phyloP scores from a whole-genome alignment of 2,113 vertebrate species.

The Probosciger aterrimus region DNA sequence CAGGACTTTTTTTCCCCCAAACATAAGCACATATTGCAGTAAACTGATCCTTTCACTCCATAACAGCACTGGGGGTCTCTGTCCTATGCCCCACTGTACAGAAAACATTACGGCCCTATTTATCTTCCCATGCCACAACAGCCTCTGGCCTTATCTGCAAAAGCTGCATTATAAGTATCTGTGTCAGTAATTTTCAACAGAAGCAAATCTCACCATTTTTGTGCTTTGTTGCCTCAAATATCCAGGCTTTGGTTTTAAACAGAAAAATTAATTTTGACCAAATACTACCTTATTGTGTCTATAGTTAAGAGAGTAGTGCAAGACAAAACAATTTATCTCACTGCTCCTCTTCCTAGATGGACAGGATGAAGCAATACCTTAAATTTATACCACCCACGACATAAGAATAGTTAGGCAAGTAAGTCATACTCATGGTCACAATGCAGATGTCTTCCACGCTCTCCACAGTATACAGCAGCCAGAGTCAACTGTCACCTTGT shows the following conservation, averaged over 20 bases:
- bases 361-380: not conserved
- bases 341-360: not conserved
- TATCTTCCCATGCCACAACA: accelerated
- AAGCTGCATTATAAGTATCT: not conserved
- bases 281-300: not conserved
- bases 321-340: not conserved
- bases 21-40: not conserved
- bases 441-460: not conserved
- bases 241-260: not conserved
- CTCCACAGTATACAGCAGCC: not conserved
- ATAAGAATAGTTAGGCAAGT: not conserved
- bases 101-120: not conserved
- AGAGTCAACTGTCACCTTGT: not conserved
- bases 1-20: not conserved
- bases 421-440: not conserved
- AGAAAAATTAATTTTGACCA: not conserved
- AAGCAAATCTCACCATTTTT: not conserved
- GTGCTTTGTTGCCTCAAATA: not conserved
- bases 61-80: not conserved
- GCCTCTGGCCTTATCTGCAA: not conserved
- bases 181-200: not conserved
- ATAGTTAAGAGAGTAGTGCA: not conserved
- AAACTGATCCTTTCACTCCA: not conserved
- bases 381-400: not conserved
- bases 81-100: not conserved